Percentiles rank a stretch among this genome's conserved stretches.
Conservation (phyloP, 2,113 vertebrate species). For the Atherinomorus stipes region DNA sequence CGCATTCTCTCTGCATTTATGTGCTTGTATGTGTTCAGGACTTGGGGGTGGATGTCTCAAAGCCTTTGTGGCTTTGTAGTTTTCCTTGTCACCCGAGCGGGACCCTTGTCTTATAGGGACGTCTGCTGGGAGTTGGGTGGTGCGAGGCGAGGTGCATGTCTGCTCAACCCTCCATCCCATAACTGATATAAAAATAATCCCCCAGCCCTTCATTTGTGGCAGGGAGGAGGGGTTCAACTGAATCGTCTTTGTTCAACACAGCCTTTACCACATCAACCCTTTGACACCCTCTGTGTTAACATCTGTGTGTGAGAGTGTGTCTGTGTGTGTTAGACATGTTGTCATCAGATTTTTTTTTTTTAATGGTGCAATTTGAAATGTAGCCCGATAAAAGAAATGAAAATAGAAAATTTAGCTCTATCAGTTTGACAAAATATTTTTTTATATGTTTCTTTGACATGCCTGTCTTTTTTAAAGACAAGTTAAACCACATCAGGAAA, state of each 20-base stretch:
- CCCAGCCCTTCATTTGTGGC: constrained; percentile 55
- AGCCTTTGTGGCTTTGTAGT: constrained; percentile 32
- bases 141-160: constrained; percentile 43
- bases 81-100: constrained; percentile 30
- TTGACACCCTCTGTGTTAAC: constrained; percentile 66
- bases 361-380: neutral
- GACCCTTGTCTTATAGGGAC: constrained; percentile 29
- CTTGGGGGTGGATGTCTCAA: constrained; percentile 1
- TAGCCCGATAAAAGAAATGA: neutral
- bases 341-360: neutral
- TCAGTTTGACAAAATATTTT: neutral
- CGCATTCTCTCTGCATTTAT: neutral
- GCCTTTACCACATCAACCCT: constrained; percentile 61
- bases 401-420: neutral
- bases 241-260: constrained; percentile 73
- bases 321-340: constrained; percentile 12
- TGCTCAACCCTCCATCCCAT: constrained; percentile 60
- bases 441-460: neutral
- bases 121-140: constrained; percentile 47
- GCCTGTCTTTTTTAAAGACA: neutral
- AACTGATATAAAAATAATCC: constrained; percentile 73
- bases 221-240: constrained; percentile 53
- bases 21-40: neutral
- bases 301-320: constrained; percentile 38
- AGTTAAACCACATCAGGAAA: too few species aligned